Evolutionary conservation across 2,888 invertebrate species (phyloP).

Genomic region (Diadromus collaris): DNA sequence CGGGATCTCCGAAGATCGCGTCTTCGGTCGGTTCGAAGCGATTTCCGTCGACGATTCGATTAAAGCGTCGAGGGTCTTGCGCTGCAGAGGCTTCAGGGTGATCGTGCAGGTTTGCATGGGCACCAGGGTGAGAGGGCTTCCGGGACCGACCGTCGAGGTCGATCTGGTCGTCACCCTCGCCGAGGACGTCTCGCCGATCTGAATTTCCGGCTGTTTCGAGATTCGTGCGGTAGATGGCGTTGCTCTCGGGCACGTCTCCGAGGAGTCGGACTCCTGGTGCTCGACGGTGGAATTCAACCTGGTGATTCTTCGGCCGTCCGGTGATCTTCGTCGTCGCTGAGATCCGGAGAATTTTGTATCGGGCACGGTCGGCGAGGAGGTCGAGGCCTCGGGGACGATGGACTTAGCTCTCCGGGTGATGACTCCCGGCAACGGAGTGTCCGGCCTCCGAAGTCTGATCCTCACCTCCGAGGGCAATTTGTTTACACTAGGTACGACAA

Average conservation of each 20-base stretch:
- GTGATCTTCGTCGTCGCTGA: conserved; percentile 27
- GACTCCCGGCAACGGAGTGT: conserved; percentile 71
- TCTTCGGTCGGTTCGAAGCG: conserved; percentile 50
- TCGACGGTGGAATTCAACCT: conserved; percentile 5
- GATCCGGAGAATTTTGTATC: conserved; percentile 30
- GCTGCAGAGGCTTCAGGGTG: not conserved
- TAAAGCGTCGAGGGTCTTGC: not conserved
- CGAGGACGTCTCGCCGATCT: not conserved
- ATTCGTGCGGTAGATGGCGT: no score
- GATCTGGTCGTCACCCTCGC: no score
- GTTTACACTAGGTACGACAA: not conserved
- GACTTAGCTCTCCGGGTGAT: conserved; percentile 52
- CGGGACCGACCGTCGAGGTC: no score
- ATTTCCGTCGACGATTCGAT: not conserved
- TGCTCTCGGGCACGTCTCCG: not conserved
- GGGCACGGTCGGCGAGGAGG: conserved; percentile 17
- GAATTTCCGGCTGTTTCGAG: not conserved
- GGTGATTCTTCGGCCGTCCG: conserved; percentile 42
- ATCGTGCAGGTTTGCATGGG: not conserved
- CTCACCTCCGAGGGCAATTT: conserved; percentile 42
- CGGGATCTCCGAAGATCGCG: conserved; percentile 54
- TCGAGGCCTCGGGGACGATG: conserved; percentile 27
- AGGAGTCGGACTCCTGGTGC: not conserved
- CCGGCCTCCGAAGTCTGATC: conserved; percentile 66
- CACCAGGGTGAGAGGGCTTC: no score